phyloP scores from a whole-genome alignment of 2,888 invertebrate genomes.

The Timema podura region DNA sequence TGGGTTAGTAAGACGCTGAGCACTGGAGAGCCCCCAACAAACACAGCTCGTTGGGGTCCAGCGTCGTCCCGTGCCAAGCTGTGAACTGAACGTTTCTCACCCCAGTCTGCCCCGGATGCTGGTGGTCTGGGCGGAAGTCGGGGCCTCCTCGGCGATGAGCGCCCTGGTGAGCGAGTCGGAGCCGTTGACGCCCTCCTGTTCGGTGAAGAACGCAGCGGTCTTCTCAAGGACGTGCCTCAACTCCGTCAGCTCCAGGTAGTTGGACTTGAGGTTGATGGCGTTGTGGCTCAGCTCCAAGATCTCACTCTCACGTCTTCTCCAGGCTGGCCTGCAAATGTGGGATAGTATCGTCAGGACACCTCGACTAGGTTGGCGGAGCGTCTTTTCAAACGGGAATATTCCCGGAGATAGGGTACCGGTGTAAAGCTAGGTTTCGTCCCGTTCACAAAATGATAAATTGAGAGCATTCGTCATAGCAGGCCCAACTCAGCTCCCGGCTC shows the following conservation, averaged over 20 bases:
- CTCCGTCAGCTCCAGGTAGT: constrained; percentile 88
- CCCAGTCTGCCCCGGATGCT: constrained; percentile 44
- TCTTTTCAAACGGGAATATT: no score
- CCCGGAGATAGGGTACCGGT: no score
- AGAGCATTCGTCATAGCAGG: no score
- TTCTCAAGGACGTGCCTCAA: constrained; percentile 87
- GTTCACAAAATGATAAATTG: no score
- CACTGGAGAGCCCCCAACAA: background rate
- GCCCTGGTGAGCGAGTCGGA: constrained; percentile 59
- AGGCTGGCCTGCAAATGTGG: constrained; percentile 66
- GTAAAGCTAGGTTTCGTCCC: no score
- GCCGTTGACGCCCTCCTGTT: constrained; percentile 68
- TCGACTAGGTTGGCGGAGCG: background rate
- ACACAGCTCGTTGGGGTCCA: background rate
- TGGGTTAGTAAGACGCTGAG: background rate
- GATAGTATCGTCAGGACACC: background rate
- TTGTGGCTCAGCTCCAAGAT: constrained; percentile 90
- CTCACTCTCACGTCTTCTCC: constrained; percentile 94
- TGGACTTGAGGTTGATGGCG: constrained; percentile 86
- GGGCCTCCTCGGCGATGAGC: constrained; percentile 51
- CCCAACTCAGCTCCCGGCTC: no score
- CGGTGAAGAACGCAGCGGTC: constrained; percentile 85
- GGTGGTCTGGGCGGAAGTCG: constrained; percentile 30
- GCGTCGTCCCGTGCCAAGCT: background rate
- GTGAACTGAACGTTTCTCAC: constrained; percentile 38